Conservation (phyloP, 2,113 vertebrate genomes). For the Neofelis nebulosa region DNA sequence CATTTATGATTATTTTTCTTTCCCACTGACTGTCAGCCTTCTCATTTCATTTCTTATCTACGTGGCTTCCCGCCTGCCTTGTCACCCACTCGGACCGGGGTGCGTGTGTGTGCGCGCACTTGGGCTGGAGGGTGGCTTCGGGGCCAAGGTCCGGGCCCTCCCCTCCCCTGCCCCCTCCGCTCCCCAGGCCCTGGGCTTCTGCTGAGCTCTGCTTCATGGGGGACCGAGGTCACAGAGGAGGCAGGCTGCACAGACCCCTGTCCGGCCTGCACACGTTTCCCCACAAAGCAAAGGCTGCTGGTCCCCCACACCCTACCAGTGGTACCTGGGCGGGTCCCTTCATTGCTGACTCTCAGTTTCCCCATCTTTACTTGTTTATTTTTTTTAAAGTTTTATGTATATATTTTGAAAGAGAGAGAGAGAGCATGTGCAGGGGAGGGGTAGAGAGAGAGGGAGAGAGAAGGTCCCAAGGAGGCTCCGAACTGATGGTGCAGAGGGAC, state of each 20-base stretch:
- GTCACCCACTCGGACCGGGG: background rate
- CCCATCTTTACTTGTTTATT: background rate
- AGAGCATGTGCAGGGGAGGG: no score
- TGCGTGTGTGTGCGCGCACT: background rate
- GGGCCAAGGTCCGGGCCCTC: background rate
- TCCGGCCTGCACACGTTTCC: fast-evolving
- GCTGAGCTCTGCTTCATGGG: background rate
- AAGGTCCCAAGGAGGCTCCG: no score
- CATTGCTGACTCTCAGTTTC: background rate
- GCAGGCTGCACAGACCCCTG: fast-evolving
- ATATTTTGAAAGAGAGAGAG: no score
- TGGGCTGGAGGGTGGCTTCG: background rate
- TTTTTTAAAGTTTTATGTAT: no score
- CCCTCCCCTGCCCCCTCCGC: fast-evolving
- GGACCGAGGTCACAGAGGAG: no score
- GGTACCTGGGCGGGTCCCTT: background rate
- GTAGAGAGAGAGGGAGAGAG: no score
- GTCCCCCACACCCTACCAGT: fast-evolving
- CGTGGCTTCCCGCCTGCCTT: background rate
- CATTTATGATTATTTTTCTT: slow-evolving; percentile 81
- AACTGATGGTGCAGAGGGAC: no score
- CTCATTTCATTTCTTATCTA: slow-evolving; percentile 55
- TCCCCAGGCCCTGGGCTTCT: fast-evolving
- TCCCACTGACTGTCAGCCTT: slow-evolving; percentile 61
- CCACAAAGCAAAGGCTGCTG: fast-evolving